Evolutionary conservation across 2,888 invertebrate genomes (phyloP).

Genomic region (Orthosia incerta): DNA sequence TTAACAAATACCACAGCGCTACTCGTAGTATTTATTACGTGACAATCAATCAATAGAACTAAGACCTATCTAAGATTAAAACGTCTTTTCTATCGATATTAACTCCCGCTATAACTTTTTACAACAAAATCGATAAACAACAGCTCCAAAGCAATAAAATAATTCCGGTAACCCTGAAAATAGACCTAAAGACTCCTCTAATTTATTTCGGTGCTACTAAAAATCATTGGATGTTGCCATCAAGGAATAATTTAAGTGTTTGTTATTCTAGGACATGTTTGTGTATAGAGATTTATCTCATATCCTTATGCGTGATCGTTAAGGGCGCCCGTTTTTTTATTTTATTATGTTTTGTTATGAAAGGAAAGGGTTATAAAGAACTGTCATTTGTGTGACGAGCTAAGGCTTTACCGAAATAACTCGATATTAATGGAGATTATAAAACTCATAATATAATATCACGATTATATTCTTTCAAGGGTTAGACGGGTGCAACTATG

Average conservation of each 20-base stretch:
- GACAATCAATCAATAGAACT: too few relatives aligned
- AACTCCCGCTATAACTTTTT: conserved; percentile 5
- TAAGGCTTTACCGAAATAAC: conserved; percentile 15
- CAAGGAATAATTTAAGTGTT: conserved; percentile 55
- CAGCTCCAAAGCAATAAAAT: neutral
- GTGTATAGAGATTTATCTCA: conserved; percentile 58
- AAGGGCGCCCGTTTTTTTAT: conserved; percentile 45
- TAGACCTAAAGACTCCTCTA: conserved; percentile 9
- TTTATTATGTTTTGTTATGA: conserved; percentile 62
- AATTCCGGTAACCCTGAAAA: conserved; percentile 12
- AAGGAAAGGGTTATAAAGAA: conserved; percentile 40
- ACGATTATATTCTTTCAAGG: too few relatives aligned
- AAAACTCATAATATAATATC: neutral
- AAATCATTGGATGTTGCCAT: conserved; percentile 31
- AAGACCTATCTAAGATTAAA: neutral
- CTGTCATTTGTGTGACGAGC: conserved; percentile 37
- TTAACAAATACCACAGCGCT: too few relatives aligned
- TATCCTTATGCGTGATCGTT: conserved; percentile 45
- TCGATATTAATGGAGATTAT: neutral
- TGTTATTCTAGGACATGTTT: conserved; percentile 61
- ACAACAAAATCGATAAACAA: neutral
- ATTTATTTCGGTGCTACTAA: conserved; percentile 40
- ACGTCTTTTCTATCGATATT: neutral
- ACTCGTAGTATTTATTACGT: too few relatives aligned
- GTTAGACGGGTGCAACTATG: too few relatives aligned